Conservation (phyloP, 2,888 invertebrate species). For the Ectobius pallidus region DNA sequence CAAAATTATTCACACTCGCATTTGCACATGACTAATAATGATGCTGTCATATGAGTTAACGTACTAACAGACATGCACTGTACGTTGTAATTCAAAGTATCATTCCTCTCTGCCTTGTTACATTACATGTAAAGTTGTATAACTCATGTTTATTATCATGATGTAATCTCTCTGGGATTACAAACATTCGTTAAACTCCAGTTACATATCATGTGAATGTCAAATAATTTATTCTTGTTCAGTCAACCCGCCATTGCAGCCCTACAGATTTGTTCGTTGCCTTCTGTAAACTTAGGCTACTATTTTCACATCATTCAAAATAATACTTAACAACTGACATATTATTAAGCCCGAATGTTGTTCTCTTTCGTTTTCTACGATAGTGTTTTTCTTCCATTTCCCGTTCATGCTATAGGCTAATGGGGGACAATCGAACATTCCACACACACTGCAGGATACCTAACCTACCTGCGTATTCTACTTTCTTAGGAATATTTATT, state of each 20-base stretch:
- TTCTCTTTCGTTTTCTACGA: neutral
- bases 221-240: neutral
- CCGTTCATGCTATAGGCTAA: neutral
- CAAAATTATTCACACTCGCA: neutral
- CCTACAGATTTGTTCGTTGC: neutral
- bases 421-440: neutral
- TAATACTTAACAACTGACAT: neutral
- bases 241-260: neutral
- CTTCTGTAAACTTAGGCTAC: neutral
- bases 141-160: conserved; percentile 13
- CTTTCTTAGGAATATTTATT: too few species aligned
- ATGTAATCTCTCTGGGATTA: conserved; percentile 8
- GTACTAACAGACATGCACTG: too few species aligned
- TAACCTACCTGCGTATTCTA: too few species aligned
- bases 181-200: neutral
- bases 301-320: neutral
- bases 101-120: too few species aligned
- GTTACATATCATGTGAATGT: neutral
- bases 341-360: neutral
- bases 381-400: too few species aligned
- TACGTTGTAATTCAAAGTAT: neutral
- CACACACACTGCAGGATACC: too few species aligned
- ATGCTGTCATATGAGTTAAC: neutral
- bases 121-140: neutral
- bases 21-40: neutral